Conservation (phyloP, 2,113 vertebrate species). For the Prunella fulvescens region DNA sequence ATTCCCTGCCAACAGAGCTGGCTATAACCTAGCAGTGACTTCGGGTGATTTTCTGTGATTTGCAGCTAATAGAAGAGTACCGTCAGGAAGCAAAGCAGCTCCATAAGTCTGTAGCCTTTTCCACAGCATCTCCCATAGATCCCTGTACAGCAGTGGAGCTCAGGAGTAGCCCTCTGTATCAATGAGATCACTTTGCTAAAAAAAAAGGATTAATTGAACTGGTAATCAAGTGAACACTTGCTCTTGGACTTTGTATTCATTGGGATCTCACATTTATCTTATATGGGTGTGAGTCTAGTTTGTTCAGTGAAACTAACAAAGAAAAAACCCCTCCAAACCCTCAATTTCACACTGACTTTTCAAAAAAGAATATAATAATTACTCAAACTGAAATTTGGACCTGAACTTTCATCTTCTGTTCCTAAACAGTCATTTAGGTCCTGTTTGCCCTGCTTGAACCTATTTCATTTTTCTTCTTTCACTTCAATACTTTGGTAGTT, state of each 20-base stretch:
- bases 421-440: not conserved
- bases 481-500: not conserved
- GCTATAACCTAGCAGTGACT: not conserved
- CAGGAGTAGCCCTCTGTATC: not conserved
- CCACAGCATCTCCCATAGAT: not conserved
- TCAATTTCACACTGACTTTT: not conserved
- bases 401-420: not conserved
- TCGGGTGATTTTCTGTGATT: not conserved
- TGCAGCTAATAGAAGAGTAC: not conserved
- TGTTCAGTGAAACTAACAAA: not conserved
- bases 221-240: not conserved
- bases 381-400: not conserved
- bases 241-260: not conserved
- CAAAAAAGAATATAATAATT: not conserved
- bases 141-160: not conserved
- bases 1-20: not conserved
- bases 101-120: not conserved
- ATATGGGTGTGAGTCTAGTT: not conserved
- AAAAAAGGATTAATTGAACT: not conserved
- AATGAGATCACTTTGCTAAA: not conserved
- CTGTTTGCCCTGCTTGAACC: not conserved
- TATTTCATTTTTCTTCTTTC: not conserved
- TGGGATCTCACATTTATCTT: not conserved
- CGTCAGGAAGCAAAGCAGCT: not conserved
- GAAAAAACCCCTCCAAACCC: rapidly evolving